phyloP scores from a whole-genome alignment of 92 coral and sea anemone species.

The Palythoa heliodiscus region DNA sequence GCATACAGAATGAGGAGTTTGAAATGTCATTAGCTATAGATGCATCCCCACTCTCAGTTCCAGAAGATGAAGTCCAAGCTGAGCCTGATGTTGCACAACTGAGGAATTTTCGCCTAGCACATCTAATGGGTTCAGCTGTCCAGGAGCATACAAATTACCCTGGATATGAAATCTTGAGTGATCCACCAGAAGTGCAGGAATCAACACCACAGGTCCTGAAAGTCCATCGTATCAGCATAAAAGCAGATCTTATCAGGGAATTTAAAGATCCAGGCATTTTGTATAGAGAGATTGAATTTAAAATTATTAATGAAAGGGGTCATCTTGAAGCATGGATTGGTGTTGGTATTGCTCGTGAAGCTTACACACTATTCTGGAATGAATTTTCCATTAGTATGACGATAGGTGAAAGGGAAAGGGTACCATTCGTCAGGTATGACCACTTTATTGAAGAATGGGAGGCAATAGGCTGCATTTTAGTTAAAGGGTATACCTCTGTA shows the following conservation, averaged over 20 bases:
- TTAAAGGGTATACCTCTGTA: slow-evolving; percentile 41
- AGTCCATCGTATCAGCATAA: slow-evolving; percentile 21
- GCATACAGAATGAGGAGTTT: slow-evolving; percentile 22
- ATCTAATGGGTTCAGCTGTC: not conserved
- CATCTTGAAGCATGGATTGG: slow-evolving; percentile 4
- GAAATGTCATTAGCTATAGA: not conserved
- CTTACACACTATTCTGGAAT: slow-evolving; percentile 49
- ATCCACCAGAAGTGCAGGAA: not conserved
- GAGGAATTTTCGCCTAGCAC: slow-evolving; percentile 39
- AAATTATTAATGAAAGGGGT: slow-evolving; percentile 18
- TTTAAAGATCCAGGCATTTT: slow-evolving; percentile 33
- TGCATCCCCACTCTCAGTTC: slow-evolving; percentile 7
- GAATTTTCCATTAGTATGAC: slow-evolving; percentile 49
- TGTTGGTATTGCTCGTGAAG: slow-evolving; percentile 43
- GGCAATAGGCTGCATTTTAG: slow-evolving; percentile 45
- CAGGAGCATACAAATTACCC: slow-evolving; percentile 6
- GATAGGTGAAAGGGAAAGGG: slow-evolving; percentile 56
- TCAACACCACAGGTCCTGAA: not conserved
- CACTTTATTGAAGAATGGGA: slow-evolving; percentile 52
- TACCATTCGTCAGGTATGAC: slow-evolving; percentile 53
- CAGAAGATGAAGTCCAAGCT: slow-evolving; percentile 18
- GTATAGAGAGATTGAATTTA: not conserved
- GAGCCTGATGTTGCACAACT: slow-evolving; percentile 21
- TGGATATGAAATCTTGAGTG: not conserved
- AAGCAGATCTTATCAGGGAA: slow-evolving; percentile 19